phyloP scores from a whole-genome alignment of 35 echinoderm and acorn worm species.

The Holothuria glaberrima region DNA sequence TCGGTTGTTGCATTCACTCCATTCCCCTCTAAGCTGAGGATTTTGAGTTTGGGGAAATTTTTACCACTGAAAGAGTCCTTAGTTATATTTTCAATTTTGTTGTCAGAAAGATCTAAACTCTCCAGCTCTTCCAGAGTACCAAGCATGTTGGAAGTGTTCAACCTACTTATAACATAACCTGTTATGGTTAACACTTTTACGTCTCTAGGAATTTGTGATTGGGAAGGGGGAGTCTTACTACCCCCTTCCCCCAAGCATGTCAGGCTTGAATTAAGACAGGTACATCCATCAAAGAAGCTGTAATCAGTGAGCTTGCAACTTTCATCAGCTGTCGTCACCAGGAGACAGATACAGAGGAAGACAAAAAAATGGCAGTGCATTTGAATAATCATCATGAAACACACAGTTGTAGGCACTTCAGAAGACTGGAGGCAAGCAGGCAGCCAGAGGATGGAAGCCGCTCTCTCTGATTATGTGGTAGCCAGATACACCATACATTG shows the following conservation, averaged over 20 bases:
- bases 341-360: not conserved
- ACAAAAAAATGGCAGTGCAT: not conserved
- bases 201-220: not conserved
- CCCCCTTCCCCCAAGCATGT: not conserved
- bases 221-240: not conserved
- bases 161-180: not conserved
- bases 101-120: slow-evolving; percentile 17
- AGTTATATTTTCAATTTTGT: not conserved
- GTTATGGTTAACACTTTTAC: slow-evolving; percentile 27
- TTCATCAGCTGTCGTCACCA: not conserved
- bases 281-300: not conserved
- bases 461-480: no score
- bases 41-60: slow-evolving; percentile 21
- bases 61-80: not conserved
- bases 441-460: not conserved
- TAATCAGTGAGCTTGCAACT: not conserved
- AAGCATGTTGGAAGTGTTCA: slow-evolving; percentile 20
- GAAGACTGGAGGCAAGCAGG: slow-evolving; percentile 10
- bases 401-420: slow-evolving; percentile 14
- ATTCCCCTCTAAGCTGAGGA: slow-evolving; percentile 12
- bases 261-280: not conserved
- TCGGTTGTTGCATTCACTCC: not conserved
- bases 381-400: not conserved
- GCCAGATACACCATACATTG: no score
- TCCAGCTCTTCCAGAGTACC: not conserved